phyloP scores from a whole-genome alignment of 2,888 invertebrate genomes.

The Agrenia bidenticulata region DNA sequence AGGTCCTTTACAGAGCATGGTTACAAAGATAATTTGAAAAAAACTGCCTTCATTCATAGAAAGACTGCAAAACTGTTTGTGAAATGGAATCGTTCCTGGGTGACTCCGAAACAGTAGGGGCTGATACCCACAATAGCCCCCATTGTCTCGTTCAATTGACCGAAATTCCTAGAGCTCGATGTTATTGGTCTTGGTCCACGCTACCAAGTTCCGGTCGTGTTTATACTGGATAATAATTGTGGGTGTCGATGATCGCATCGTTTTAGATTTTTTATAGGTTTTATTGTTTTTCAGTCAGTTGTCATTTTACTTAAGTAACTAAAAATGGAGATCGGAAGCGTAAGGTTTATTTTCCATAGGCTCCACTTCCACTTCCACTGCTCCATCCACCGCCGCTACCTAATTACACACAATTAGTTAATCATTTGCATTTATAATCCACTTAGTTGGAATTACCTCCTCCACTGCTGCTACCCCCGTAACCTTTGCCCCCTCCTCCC shows the following conservation, averaged over 20 bases:
- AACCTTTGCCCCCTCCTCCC: not conserved
- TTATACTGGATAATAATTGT: conserved; percentile 43
- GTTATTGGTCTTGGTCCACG: conserved; percentile 44
- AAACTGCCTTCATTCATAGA: too few species aligned
- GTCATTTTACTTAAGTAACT: too few species aligned
- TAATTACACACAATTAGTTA: not conserved
- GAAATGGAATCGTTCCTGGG: conserved; percentile 44
- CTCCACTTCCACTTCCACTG: not conserved
- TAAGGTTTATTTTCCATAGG: not conserved
- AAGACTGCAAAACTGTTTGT: conserved; percentile 23
- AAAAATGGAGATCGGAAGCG: too few species aligned
- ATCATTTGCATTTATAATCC: too few species aligned
- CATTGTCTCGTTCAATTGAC: conserved; percentile 49
- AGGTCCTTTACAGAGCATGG: too few species aligned
- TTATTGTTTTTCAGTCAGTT: too few species aligned
- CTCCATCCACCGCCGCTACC: not conserved
- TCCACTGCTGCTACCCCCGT: not conserved
- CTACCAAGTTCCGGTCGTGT: conserved; percentile 40
- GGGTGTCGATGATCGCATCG: conserved; percentile 47
- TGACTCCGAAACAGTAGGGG: conserved; percentile 36
- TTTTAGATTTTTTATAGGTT: conserved; percentile 28
- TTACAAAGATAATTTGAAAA: too few species aligned
- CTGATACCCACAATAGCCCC: conserved; percentile 39
- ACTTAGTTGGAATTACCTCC: not conserved
- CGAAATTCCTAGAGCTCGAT: conserved; percentile 49